Evolutionary conservation across 2,888 invertebrate species (phyloP), one percentile per base, ranked within the genome.

Genomic region (Eledone cirrhosa): DNA sequence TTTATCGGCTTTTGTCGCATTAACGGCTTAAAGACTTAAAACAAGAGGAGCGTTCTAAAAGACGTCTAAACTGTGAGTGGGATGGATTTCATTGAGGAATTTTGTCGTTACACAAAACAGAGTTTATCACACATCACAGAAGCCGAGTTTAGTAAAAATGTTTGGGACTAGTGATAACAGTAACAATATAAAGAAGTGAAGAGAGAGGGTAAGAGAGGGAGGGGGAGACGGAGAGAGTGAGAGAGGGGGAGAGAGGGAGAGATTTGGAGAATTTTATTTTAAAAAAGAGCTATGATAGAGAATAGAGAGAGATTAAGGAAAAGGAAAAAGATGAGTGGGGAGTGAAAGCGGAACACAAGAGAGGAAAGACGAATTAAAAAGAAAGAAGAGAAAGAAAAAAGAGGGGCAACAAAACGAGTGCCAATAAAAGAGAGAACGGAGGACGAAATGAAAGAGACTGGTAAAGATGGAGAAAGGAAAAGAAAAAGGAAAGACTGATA

Each of bases 191-290:
- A 67, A 19, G 72, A 72, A 31, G 33, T 13, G 33, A 72, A 14
- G n/a, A 63, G 24, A 2, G 22, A 63, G 22, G 3, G 14, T 24
- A n/a, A 41, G n/a, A 41, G 77, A 75, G 63, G 59, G 75, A 77
- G 63, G 41, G 77, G 19, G 74, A 33, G 78, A 33, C 69, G n/a
- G 63, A 41, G 63, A 79, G 79, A 74, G 41, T 63, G 77, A 74
- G 63, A 78, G 29, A 78, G 41, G 78, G 53, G 69, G 48, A 78
- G 74, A 74, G 74, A 80, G 41, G 72, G 74, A 80, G 72, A 78
- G 31, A 80, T 22, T 69, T 78, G 74, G 31, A 78, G 78, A 67
- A 48, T 47, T 13, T 27, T 24, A 22, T 13, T 19, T 31, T 13
- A 41, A 33, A 33, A 72, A 22, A 72, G 14, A 33, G 19, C 0